These are phyloP conservation scores for Caenorhabditis inopinata DNA, from an alignment of 1,140 invertebrate genomes.

Conservation along the genomic window DNA sequence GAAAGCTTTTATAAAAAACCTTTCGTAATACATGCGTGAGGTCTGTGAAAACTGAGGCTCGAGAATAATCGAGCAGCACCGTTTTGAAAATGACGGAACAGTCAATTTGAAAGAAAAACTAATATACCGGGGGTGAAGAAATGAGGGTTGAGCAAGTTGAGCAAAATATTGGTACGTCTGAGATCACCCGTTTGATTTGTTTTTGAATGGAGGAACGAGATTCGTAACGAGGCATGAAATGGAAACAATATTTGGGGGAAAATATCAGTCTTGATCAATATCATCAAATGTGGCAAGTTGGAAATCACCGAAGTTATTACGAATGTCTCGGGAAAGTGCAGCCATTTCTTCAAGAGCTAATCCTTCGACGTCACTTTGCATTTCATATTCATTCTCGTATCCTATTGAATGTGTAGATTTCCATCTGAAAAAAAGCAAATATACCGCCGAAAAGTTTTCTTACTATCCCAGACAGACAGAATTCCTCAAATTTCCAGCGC, in stretches of 20 bases:
- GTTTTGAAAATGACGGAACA: background rate
- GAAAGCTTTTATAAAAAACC: too few relatives aligned
- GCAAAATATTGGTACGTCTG: conserved; percentile 17
- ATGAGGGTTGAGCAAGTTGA: conserved; percentile 7
- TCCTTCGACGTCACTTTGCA: conserved; percentile 39
- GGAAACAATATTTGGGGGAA: background rate
- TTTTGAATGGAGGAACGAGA: too few relatives aligned
- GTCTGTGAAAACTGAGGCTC: too few relatives aligned
- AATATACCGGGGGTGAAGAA: background rate
- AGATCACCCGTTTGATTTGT: background rate
- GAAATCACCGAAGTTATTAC: conserved; percentile 47
- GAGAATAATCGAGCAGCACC: too few relatives aligned
- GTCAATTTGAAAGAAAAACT: background rate
- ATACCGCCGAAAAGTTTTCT: background rate
- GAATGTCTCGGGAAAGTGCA: conserved; percentile 47
- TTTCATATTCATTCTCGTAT: conserved; percentile 50
- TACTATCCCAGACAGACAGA: too few relatives aligned
- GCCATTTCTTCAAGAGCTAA: conserved; percentile 45
- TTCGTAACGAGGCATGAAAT: background rate
- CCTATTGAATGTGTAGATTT: conserved; percentile 46
- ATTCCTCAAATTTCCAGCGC: too few relatives aligned
- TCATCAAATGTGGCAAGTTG: conserved; percentile 49
- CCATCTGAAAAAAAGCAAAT: conserved; percentile 16
- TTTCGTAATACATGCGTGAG: too few relatives aligned
- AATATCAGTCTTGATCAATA: conserved; percentile 41